Evolutionary conservation across 2,888 invertebrate species (phyloP).

Genomic region (Pyrrhia umbra): DNA sequence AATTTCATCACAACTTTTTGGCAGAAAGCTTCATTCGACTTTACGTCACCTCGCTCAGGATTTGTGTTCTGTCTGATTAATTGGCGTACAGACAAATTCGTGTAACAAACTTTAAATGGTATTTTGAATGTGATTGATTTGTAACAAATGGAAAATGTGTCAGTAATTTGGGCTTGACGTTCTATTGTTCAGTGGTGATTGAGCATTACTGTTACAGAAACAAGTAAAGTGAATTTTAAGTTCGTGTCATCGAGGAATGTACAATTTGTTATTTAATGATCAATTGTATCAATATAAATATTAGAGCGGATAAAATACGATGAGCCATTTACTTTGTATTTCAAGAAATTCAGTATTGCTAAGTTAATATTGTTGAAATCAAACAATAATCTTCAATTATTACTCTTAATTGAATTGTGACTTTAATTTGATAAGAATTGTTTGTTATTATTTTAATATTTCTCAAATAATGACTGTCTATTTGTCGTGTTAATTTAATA

Average conservation of each 20-base stretch:
- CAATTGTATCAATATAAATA: constrained; percentile 41
- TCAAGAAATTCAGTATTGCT: constrained; percentile 7
- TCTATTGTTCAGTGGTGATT: background rate
- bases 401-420: constrained; percentile 1
- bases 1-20: constrained; percentile 74
- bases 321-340: background rate
- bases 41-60: constrained; percentile 60
- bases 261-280: constrained; percentile 28
- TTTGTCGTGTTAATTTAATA: background rate
- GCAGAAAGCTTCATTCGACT: constrained; percentile 67
- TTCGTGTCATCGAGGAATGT: constrained; percentile 12
- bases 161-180: constrained; percentile 19
- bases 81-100: constrained; percentile 52
- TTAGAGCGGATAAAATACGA: constrained; percentile 32
- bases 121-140: constrained; percentile 46
- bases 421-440: background rate
- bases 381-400: background rate
- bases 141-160: constrained; percentile 25
- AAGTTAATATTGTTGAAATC: constrained; percentile 7
- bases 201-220: background rate
- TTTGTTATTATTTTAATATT: background rate
- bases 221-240: background rate
- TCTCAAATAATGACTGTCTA: background rate
- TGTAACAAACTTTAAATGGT: constrained; percentile 38
- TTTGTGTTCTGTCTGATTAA: constrained; percentile 58